Evolutionary conservation across 2,113 vertebrate species (phyloP).

Genomic region (Percopsis transmontana): DNA sequence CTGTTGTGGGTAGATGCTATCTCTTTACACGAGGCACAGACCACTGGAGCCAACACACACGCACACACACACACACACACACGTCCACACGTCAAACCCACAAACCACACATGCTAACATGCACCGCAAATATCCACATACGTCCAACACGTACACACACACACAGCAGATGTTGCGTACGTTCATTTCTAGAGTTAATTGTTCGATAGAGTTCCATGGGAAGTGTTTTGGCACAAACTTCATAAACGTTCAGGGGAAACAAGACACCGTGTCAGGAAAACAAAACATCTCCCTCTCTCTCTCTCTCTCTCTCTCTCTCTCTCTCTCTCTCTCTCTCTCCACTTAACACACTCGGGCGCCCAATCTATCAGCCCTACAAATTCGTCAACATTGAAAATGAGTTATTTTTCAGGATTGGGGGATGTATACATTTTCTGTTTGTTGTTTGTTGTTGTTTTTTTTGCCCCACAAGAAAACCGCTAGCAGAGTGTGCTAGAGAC

Average conservation of each 20-base stretch:
- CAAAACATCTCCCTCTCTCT: constrained; percentile 5
- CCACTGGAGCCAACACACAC: constrained; percentile 60
- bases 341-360: constrained; percentile 41
- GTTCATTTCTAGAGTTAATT: constrained; percentile 66
- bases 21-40: constrained; percentile 70
- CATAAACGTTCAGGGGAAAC: constrained; percentile 46
- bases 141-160: constrained; percentile 43
- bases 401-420: constrained; percentile 27
- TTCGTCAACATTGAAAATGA: constrained; percentile 35
- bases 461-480: constrained; percentile 17
- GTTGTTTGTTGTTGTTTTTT: background rate
- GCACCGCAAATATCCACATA: constrained; percentile 20
- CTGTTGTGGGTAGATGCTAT: constrained; percentile 75
- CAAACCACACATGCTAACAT: constrained; percentile 5
- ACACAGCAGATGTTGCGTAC: constrained; percentile 48
- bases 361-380: constrained; percentile 56
- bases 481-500: constrained; percentile 44
- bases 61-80: constrained; percentile 42
- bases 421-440: background rate
- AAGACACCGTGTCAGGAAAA: constrained; percentile 18
- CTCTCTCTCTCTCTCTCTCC: background rate
- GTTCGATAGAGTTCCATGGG: constrained; percentile 63
- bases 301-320: background rate
- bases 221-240: constrained; percentile 50
- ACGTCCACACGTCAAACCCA: constrained; percentile 28